Percentiles rank a stretch among this genome's conserved stretches.
phyloP scores from a whole-genome alignment of 2,797 vertebrate genomes.

The Xenopus petersii region DNA sequence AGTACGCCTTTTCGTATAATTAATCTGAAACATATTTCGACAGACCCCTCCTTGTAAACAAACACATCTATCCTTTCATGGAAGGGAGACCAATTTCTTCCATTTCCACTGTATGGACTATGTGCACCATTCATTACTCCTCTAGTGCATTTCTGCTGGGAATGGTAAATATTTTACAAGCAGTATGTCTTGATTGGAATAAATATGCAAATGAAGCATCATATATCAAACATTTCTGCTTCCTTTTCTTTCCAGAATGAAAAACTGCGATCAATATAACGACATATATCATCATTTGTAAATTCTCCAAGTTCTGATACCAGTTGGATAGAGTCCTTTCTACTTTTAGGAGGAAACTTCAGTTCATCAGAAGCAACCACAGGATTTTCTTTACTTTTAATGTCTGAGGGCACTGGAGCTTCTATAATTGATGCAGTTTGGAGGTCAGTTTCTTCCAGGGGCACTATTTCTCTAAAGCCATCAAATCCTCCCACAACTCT shows the following conservation, averaged over 20 bases:
- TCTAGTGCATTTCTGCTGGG: not conserved
- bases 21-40: not conserved
- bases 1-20: not conserved
- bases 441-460: conserved; percentile 51
- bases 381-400: not conserved
- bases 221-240: conserved; percentile 85
- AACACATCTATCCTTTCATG: conserved; percentile 11
- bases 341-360: conserved; percentile 42
- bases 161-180: conserved; percentile 34
- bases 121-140: conserved; percentile 3
- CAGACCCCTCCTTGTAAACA: not conserved
- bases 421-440: conserved; percentile 41
- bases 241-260: conserved; percentile 98
- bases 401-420: conserved; percentile 32
- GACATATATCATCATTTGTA: conserved; percentile 91
- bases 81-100: conserved; percentile 13
- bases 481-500: conserved; percentile 16
- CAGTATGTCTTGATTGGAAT: not conserved
- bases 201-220: conserved; percentile 42
- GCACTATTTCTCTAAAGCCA: not conserved
- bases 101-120: conserved; percentile 7
- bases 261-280: conserved; percentile 95
- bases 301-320: conserved; percentile 90
- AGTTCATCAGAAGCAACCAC: conserved; percentile 43
- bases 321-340: conserved; percentile 73